Evolutionary conservation across 2,797 vertebrate genomes (phyloP), one percentile per base, ranked within the genome.

Genomic region (Phoebastria nigripes): DNA sequence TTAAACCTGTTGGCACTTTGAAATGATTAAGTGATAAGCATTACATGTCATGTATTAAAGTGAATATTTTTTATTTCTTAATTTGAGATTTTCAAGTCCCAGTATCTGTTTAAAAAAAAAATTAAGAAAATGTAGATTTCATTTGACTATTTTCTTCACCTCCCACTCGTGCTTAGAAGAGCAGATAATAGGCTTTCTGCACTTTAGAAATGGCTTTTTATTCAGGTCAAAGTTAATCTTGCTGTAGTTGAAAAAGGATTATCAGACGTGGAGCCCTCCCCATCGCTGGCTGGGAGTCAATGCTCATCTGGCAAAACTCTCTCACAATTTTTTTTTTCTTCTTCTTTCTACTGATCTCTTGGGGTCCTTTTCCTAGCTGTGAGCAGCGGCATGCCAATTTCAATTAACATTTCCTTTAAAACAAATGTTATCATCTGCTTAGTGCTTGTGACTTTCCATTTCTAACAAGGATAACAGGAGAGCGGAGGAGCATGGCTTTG

Each of bases 351-450:
- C 59, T 73, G 44, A 69, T 94, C 91, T 87, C 83, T 41, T 82
- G 81, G 85, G 86, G 47, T 93, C 66, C 65, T 56, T 54, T 83
- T 79, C 55, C 44, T 95, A 61, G 87, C 90, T 87, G 74, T 62
- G 69, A 96, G 74, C 89, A 95, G 51, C 8, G 28, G 61, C 52
- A 31, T 92, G 93, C 93, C 95, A 89, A 96, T 96, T 93, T 94
- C 92, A 92, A 85, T 94, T 97, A 95, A 95, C 59, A 54, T 94
- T 97, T 87, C 42, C 78, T 80, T 94, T 89, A 90, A 91, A 92
- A 82, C 65, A 94, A 96, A 86, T 87, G 84, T 95, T 94, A 74
- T 96, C 82, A 46, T 96, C 63, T 87, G 86, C 63, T 82, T 84
- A 74, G 69, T 71, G 21, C 47, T 81, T 86, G 51, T 67, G 93